Evolutionary conservation across 2,113 vertebrate genomes (phyloP), one percentile per base, ranked within the genome.

Genomic region (Cepphus grylle): DNA sequence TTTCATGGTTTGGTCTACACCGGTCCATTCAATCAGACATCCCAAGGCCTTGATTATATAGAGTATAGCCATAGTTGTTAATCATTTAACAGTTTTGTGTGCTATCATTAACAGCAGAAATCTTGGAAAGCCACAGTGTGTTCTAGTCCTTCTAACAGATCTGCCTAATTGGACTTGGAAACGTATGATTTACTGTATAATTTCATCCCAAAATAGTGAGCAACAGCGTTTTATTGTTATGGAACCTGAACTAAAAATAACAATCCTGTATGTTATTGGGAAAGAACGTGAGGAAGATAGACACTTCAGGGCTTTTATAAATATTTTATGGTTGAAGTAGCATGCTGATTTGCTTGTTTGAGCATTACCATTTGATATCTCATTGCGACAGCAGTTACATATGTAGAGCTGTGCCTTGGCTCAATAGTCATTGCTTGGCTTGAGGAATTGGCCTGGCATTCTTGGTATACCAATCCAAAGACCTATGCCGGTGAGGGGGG

Each of bases 321-420:
- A 92, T 97, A 86, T 95, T 96, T 97, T 86, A 95, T 84, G 72
- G 65, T 91, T 73, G 80, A 93, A 76, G 42, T 88, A 81, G 52
- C 5, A 1, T 91, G 89, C 85, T 49, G 69, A 66, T 90, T 90
- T 95, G 73, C 73, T 95, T 91, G 43, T 85, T 90, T 86, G 66
- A 92, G 45, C 65, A 38, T 93, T 82, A 81, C 95, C 96, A 84
- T 96, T 94, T 88, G 85, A 81, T 63, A 53, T 73, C 26, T 38
- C 66, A 91, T 86, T 85, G 72, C 65, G 76, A 80, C 65, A 90
- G 73, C 81, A 76, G 72, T 94, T 94, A 95, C 71, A 52, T 65
- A 26, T 15, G 29, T 81, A 50, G 56, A 85, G 47, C 65, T 85
- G 20, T 8, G 12, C 47, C 50, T 94, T 86, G 89, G 36, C 82